These are phyloP conservation scores for Chaetops frenatus DNA, from an alignment of 2,113 vertebrate genomes.

Conservation along the genomic window DNA sequence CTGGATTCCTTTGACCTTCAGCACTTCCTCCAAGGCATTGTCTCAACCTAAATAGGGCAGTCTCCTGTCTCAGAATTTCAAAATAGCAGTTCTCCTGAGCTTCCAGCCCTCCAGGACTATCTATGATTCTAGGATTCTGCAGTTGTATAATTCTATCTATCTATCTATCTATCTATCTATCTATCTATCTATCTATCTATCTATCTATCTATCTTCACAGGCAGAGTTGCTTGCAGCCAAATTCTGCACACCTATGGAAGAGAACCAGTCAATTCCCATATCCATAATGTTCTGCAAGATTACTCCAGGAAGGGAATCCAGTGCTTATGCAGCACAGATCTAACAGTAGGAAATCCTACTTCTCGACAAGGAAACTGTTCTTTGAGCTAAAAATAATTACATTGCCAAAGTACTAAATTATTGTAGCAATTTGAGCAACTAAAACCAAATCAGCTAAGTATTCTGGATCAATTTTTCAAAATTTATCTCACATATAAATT, in stretches of 20 bases:
- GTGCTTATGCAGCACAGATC: background rate
- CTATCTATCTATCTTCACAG: background rate
- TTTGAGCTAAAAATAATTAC: background rate
- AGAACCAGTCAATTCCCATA: background rate
- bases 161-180: background rate
- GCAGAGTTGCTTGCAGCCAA: background rate
- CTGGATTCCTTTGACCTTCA: background rate
- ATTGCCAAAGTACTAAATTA: background rate
- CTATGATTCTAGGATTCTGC: background rate
- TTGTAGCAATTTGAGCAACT: background rate
- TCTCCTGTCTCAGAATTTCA: background rate
- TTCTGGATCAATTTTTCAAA: background rate
- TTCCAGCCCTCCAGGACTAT: background rate
- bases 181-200: background rate
- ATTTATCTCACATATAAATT: background rate
- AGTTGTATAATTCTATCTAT: background rate
- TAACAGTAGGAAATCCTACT: background rate
- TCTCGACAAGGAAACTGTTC: background rate
- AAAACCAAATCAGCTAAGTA: background rate
- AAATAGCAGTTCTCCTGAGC: background rate
- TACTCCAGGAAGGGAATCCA: background rate
- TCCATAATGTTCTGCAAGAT: background rate
- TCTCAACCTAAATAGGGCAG: background rate
- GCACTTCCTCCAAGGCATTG: background rate
- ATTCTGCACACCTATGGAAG: background rate